phyloP scores from a whole-genome alignment of 2,797 vertebrate genomes.

The Euphonia xanthogaster region DNA sequence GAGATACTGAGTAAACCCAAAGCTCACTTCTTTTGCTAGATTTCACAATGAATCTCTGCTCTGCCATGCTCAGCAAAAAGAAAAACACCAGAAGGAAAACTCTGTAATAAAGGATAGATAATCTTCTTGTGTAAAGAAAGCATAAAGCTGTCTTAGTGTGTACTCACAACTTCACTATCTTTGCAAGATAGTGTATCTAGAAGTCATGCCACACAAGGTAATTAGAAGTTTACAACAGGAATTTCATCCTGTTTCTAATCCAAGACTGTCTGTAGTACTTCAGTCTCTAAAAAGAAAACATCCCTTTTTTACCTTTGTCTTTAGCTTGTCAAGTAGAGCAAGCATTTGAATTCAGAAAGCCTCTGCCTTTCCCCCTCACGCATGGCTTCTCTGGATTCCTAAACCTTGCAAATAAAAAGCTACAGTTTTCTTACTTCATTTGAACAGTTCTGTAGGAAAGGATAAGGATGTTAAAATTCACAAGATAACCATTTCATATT shows the following conservation, averaged over 20 bases:
- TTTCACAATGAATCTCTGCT: not conserved
- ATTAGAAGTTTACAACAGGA: not conserved
- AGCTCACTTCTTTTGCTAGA: not conserved
- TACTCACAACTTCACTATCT: not conserved
- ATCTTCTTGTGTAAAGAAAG: not conserved
- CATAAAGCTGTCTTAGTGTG: rapidly evolving
- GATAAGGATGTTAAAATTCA: conserved; percentile 4
- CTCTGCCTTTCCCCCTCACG: not conserved
- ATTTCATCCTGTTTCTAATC: not conserved
- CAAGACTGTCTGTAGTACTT: not conserved
- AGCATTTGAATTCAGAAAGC: not conserved
- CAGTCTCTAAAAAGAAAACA: not conserved
- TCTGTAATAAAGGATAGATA: not conserved
- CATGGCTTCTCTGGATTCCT: not conserved
- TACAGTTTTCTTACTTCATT: not conserved
- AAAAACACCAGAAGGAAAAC: not conserved
- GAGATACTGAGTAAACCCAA: not conserved
- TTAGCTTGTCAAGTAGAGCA: not conserved
- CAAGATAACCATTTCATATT: not conserved
- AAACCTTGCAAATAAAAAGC: conserved; percentile 10
- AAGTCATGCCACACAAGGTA: not conserved
- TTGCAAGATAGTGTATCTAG: not conserved
- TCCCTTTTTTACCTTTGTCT: not conserved
- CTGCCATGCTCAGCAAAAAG: not conserved
- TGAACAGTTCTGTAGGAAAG: not conserved